Evolutionary conservation across 1,140 invertebrate genomes (phyloP), one percentile per base, ranked within the genome.

Genomic region (Nymphalis io): DNA sequence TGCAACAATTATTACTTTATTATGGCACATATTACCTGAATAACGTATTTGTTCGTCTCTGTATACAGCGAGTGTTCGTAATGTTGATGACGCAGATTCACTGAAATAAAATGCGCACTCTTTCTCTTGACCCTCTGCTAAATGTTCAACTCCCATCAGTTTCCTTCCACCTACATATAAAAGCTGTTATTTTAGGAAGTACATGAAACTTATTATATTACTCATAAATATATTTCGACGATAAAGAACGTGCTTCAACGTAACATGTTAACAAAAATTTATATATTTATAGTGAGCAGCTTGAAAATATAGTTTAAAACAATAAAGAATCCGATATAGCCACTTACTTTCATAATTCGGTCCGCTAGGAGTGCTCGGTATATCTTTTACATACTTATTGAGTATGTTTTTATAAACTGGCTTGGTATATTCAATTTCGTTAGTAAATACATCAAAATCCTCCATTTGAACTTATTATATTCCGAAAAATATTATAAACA

Each of bases 321-420:
- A n/a, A n/a, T n/a, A n/a, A n/a, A n/a, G n/a, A n/a, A n/a, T n/a
- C n/a, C n/a, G n/a, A n/a, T n/a, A n/a, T n/a, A n/a, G n/a, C n/a
- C 11, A 51, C 81, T 84, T 81, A 92, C 91, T 88, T 82, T 92
- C 85, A 74, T 92, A 92, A 76, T 90, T 92, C 3, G 85, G 80
- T 40, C 88, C 88, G 76, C 80, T 87, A 12, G 86, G 87, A n/a
- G 82, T 85, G 6, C 40, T 42, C 15, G 85, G 86, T 59, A 82
- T 73, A 15, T 86, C 78, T 44, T 84, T 80, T 1, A 82, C 81
- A 73, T 78, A 90, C 60, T 87, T 86, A 72, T 84, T 84, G 0
- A 90, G 68, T 53, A 87, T 77, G 70, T 87, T 85, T 48, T 83
- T 85, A 64, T 79, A 89, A 13, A 83, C 72, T 4, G 87, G 82